A percentile compares a stretch with the other conserved stretches of the same genome.
These are phyloP conservation scores for Naja naja DNA, from an alignment of 2,113 vertebrate genomes.

Conservation along the genomic window DNA sequence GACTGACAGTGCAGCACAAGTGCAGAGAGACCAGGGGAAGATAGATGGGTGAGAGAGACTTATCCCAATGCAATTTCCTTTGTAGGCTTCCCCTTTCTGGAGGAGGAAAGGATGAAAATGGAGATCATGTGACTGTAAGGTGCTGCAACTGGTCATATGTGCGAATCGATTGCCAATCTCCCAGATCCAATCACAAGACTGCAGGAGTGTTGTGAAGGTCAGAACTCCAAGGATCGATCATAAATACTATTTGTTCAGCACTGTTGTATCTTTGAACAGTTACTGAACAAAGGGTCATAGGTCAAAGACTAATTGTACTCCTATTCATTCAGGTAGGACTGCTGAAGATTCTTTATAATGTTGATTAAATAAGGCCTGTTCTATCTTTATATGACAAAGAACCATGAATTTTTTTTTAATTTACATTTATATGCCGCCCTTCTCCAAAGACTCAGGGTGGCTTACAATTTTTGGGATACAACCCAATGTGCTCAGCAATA, in stretches of 20 bases:
- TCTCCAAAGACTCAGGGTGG: too few relatives aligned
- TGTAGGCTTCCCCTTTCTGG: not conserved
- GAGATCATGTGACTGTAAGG: not conserved
- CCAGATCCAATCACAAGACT: not conserved
- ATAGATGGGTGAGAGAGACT: not conserved
- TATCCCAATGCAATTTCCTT: not conserved
- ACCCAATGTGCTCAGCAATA: too few relatives aligned
- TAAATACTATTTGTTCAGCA: not conserved
- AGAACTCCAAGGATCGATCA: not conserved
- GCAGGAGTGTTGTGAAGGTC: not conserved
- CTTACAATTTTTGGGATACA: too few relatives aligned
- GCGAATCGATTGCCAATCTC: not conserved
- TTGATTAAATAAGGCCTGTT: not conserved
- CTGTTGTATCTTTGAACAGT: not conserved
- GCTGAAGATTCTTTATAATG: not conserved
- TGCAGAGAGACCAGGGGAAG: not conserved
- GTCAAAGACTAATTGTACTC: not conserved
- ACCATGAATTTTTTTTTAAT: too few relatives aligned
- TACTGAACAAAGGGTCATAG: too few relatives aligned
- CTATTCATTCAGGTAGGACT: not conserved
- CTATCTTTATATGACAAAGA: not conserved
- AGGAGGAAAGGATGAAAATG: not conserved
- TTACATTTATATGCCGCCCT: too few relatives aligned
- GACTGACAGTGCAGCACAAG: not conserved
- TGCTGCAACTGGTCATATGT: not conserved